Percentiles rank a stretch among this genome's conserved stretches.
Evolutionary conservation across 2,113 vertebrate genomes (phyloP).

Genomic region (Anser brachyrhynchus): DNA sequence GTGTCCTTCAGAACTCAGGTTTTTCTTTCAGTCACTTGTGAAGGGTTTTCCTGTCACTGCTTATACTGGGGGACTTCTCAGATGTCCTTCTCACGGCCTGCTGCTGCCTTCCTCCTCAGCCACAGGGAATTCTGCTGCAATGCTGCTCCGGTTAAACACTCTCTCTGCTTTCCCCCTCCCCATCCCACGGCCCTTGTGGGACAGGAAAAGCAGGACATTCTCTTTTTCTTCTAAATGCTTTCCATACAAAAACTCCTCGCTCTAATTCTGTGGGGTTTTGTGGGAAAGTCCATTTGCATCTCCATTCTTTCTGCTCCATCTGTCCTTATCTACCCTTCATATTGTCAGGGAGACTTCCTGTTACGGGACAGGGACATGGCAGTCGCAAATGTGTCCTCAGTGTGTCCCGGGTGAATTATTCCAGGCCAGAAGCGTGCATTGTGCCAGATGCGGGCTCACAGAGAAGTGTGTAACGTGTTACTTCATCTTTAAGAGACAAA

Average conservation of each 20-base stretch:
- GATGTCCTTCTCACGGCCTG: not conserved
- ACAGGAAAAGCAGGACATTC: not conserved
- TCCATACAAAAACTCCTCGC: not conserved
- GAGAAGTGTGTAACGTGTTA: not conserved
- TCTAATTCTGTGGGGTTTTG: not conserved
- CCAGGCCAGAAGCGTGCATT: too few relatives aligned
- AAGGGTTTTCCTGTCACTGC: not conserved
- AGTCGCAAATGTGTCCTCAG: not conserved
- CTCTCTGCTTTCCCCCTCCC: not conserved
- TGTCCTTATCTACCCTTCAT: rapidly evolving
- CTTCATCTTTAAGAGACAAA: not conserved
- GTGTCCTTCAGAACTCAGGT: not conserved
- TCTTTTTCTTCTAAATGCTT: not conserved
- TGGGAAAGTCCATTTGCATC: not conserved
- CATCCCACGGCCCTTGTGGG: not conserved
- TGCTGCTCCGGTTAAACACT: not conserved
- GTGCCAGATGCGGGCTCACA: not conserved
- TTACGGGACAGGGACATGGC: not conserved
- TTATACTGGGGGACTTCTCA: not conserved
- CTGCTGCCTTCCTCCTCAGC: not conserved
- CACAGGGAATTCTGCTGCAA: not conserved
- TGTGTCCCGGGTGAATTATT: not conserved
- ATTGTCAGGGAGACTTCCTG: not conserved
- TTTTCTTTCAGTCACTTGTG: not conserved
- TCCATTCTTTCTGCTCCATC: not conserved